Percentiles rank a stretch among this genome's conserved stretches.
These are phyloP conservation scores for Akabosia matsudoensis DNA, from an alignment of 1,140 invertebrate genomes.

Conservation along the genomic window DNA sequence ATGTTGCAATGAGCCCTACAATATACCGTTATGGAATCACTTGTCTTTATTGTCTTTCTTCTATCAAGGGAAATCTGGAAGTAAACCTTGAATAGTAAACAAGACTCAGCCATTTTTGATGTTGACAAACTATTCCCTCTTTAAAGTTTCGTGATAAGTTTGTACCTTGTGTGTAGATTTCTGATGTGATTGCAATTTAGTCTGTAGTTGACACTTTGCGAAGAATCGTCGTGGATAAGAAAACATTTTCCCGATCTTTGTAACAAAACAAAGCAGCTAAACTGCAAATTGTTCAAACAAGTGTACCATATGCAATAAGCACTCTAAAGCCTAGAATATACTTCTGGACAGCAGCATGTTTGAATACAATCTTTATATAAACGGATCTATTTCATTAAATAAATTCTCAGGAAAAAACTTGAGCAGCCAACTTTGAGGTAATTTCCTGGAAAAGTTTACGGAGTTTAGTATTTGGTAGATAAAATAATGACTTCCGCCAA, in stretches of 20 bases:
- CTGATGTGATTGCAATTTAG: neutral
- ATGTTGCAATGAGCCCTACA: neutral
- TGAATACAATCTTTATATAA: neutral
- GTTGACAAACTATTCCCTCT: neutral
- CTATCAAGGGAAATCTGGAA: neutral
- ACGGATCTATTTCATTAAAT: too few species aligned
- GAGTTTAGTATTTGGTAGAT: slow-evolving; percentile 3
- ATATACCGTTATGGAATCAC: neutral
- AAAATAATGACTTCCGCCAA: slow-evolving; percentile 19
- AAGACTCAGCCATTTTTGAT: neutral
- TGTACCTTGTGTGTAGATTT: neutral
- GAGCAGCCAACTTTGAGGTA: neutral
- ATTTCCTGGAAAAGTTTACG: slow-evolving; percentile 21
- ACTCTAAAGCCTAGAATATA: too few species aligned
- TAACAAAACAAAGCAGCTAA: too few species aligned
- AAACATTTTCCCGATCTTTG: too few species aligned
- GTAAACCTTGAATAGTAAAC: neutral
- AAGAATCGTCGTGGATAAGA: too few species aligned
- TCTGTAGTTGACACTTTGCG: too few species aligned
- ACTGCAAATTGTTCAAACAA: too few species aligned
- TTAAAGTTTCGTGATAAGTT: neutral
- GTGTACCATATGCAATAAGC: too few species aligned
- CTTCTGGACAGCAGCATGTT: too few species aligned
- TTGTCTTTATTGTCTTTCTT: too few species aligned
- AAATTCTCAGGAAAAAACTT: too few species aligned